Evolutionary conservation across 2,113 vertebrate species (phyloP).

Genomic region (Excalfactoria chinensis): DNA sequence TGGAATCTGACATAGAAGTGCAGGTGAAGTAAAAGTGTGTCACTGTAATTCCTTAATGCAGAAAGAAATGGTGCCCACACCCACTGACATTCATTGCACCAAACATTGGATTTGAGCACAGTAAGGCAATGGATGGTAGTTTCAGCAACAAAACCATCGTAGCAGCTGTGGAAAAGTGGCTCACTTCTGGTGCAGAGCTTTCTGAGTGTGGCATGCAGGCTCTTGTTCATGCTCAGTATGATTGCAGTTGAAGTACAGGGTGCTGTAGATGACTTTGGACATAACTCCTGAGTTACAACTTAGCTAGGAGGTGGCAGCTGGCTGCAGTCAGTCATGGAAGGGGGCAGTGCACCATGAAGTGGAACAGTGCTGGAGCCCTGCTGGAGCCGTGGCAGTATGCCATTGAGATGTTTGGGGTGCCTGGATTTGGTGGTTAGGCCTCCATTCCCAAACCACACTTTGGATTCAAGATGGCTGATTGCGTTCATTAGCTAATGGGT

Average conservation of each 20-base stretch:
- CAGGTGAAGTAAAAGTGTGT: no score
- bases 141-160: no score
- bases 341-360: accelerated
- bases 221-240: accelerated
- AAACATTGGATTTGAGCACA: no score
- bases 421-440: not conserved
- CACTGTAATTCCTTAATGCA: no score
- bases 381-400: no score
- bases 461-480: not conserved
- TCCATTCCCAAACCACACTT: not conserved
- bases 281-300: accelerated
- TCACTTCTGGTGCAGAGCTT: no score
- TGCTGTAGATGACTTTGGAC: not conserved
- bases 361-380: not conserved
- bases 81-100: no score
- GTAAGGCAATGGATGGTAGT: no score
- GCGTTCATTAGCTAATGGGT: not conserved
- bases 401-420: not conserved
- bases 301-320: not conserved
- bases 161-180: no score
- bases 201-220: no score
- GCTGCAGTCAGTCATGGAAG: not conserved
- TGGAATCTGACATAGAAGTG: no score
- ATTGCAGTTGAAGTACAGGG: accelerated
- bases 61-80: no score